Percentiles rank a stretch among this genome's conserved stretches.
Conservation (phyloP, 2,888 invertebrate genomes). For the Galerucella pusilla region DNA sequence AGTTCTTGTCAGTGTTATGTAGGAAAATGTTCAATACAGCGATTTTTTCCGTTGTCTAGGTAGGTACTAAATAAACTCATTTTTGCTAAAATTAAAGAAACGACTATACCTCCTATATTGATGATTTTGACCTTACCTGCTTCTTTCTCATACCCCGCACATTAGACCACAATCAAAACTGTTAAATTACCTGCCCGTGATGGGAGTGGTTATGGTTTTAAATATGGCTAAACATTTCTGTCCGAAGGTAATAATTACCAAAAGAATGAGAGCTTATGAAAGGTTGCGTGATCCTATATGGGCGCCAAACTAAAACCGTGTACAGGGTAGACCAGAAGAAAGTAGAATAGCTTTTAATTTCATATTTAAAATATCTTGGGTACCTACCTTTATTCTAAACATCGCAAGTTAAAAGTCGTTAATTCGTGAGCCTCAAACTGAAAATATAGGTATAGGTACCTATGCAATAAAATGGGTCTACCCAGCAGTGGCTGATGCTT, state of each 20-base stretch:
- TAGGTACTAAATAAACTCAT: too few relatives aligned
- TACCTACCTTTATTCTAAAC: too few relatives aligned
- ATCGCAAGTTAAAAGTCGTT: too few relatives aligned
- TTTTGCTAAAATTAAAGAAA: background rate
- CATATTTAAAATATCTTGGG: too few relatives aligned
- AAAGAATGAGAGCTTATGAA: constrained; percentile 51
- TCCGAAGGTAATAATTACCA: constrained; percentile 50
- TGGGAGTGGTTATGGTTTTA: constrained; percentile 47
- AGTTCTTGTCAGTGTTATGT: background rate
- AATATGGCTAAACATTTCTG: constrained; percentile 47
- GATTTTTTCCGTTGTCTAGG: too few relatives aligned
- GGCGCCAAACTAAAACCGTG: constrained; percentile 49
- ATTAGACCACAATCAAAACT: constrained; percentile 33
- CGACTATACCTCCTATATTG: background rate
- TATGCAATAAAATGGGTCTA: too few relatives aligned
- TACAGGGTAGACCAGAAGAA: constrained; percentile 15
- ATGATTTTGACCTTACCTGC: constrained; percentile 22
- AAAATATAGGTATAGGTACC: too few relatives aligned
- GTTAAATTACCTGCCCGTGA: constrained; percentile 43
- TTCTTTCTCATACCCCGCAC: constrained; percentile 37
- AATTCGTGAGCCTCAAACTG: too few relatives aligned
- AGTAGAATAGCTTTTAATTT: too few relatives aligned
- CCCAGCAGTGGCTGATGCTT: too few relatives aligned
- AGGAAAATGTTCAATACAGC: background rate
- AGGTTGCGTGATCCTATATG: constrained; percentile 49